Evolutionary conservation across 2,797 vertebrate genomes (phyloP).

Genomic region (Luscinia megarhynchos): DNA sequence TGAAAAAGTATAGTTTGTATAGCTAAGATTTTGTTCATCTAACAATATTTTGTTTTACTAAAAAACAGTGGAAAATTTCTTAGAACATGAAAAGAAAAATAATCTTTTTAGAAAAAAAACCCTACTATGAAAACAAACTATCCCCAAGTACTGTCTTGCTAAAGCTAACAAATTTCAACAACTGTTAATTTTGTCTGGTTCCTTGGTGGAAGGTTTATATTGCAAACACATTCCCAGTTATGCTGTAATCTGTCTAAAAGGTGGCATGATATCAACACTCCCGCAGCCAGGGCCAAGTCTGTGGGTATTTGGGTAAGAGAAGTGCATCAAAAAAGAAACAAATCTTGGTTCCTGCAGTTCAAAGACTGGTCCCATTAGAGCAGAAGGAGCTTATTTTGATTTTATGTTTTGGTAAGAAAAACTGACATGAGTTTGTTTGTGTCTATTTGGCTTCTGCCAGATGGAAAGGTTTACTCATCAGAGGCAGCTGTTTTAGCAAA

Average conservation of each 20-base stretch:
- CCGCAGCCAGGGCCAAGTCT: not conserved
- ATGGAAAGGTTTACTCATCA: slow-evolving; percentile 81
- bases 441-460: slow-evolving; percentile 72
- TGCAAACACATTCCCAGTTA: slow-evolving; percentile 45
- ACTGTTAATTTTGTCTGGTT: slow-evolving; percentile 50
- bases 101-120: not conserved
- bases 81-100: not conserved
- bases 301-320: not conserved
- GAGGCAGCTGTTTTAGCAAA: slow-evolving; percentile 81
- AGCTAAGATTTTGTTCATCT: not conserved
- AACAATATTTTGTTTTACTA: not conserved
- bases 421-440: slow-evolving; percentile 68
- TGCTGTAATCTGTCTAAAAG: slow-evolving; percentile 52
- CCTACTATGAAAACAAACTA: slow-evolving; percentile 5
- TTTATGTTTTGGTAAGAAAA: slow-evolving; percentile 47
- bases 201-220: slow-evolving; percentile 28
- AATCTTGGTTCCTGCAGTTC: slow-evolving; percentile 4
- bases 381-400: slow-evolving; percentile 32
- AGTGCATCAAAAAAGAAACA: not conserved
- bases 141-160: not conserved
- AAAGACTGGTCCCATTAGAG: not conserved
- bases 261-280: slow-evolving; percentile 13
- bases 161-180: slow-evolving; percentile 49
- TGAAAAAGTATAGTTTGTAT: not conserved
- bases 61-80: not conserved